Base-by-base conservation (phyloP, 2,888 invertebrate species). In the Serrognathus titanus region DNA sequence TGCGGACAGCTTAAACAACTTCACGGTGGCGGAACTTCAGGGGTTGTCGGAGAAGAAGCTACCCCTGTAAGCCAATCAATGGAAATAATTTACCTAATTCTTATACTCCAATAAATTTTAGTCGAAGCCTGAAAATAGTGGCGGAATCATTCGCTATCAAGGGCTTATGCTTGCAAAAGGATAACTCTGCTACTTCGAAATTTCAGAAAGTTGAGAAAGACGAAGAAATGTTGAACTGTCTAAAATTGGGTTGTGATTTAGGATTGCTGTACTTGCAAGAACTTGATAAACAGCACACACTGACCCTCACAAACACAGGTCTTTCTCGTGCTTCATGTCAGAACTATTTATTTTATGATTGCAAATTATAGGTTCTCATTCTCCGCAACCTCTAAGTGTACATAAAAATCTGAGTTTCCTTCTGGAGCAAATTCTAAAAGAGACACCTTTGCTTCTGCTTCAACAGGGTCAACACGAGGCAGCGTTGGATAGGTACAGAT, bases 131-230 rank as follows among this genome's bases (percentile, higher is more conserved):
- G 52, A 88, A 93, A 66, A 92, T 98, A 68, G 88, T 97, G 58
- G 96, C 97, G 0, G 98, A 98, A 80, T 95, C 96, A 1, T 97
- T 92, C 82, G 97, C 97, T 12, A 92, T 98, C 61, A 95, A 95
- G 82, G 98, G 95, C 65, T 77, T 88, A 8, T 88, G 88, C 63
- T 71, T 88, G 57, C 87, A 87, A 72, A 85, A 83, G 66, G 75
- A 77, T 56, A 63, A 59, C 3, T 82, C 83, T 8, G 81, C 84
- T 8, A 79, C 84, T 5, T 87, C 86, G 56, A 83, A 85, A 68
- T 88, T 82, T 69, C 88, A 88, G 70, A 86, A 85, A 71, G 85
- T 84, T 0, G 88, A 88, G 73, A 81, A 81, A 58, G 86, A 87
- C 65, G 75, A 83, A 3, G 88, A 88, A 71, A 85, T 85, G 83